These are phyloP conservation scores for Minunthozetes semirufus DNA, from an alignment of 2,888 invertebrate species.

Conservation along the genomic window DNA sequence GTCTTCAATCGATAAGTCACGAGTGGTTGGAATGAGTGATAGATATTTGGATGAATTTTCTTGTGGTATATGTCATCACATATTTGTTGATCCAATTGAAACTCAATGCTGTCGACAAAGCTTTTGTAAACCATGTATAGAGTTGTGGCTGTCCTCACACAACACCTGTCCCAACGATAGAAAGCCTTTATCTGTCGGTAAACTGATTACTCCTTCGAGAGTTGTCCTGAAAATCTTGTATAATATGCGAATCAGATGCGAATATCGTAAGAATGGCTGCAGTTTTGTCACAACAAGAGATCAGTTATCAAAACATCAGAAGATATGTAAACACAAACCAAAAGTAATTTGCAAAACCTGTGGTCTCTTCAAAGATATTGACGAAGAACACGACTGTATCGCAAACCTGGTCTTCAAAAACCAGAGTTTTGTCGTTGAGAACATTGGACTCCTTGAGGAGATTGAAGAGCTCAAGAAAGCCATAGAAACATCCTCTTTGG, in stretches of 20 bases:
- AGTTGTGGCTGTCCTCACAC: background rate
- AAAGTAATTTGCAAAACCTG: background rate
- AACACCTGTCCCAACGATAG: slow-evolving; percentile 17
- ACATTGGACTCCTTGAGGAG: no score
- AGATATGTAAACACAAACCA: no score
- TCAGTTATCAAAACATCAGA: no score
- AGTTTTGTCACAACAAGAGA: no score
- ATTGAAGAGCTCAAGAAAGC: no score
- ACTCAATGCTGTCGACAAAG: background rate
- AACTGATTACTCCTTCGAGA: background rate
- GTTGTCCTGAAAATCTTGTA: no score
- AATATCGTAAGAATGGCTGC: no score
- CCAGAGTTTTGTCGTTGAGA: no score
- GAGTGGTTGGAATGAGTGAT: background rate
- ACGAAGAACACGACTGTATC: no score
- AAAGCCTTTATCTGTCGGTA: background rate
- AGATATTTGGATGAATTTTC: background rate
- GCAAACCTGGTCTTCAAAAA: no score
- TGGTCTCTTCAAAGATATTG: background rate
- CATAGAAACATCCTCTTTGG: no score
- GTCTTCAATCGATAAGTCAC: background rate
- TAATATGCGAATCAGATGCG: no score
- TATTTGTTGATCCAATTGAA: background rate
- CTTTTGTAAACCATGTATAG: background rate
- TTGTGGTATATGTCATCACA: background rate